Conservation (phyloP, 2,888 invertebrate genomes). For the Drosophila basisetae region DNA sequence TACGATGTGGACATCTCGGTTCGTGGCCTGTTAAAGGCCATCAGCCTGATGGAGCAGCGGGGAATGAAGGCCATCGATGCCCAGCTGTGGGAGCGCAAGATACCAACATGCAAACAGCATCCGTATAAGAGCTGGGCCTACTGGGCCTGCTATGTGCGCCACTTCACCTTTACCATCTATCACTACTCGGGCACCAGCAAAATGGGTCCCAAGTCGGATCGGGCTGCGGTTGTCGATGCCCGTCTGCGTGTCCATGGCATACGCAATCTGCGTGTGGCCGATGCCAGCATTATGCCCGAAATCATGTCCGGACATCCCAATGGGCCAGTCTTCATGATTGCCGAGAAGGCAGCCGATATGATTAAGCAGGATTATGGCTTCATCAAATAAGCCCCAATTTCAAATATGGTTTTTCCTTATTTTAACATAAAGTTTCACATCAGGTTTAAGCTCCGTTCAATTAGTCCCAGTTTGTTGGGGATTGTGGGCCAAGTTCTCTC, state of each 20-base stretch:
- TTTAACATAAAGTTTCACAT: constrained; percentile 28
- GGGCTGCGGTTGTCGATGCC: constrained; percentile 88
- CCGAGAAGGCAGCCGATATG: constrained; percentile 87
- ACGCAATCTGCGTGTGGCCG: constrained; percentile 86
- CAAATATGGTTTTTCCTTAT: not conserved
- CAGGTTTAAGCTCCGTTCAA: constrained; percentile 53
- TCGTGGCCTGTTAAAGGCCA: constrained; percentile 87
- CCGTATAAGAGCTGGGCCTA: constrained; percentile 87
- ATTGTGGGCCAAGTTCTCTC: not conserved
- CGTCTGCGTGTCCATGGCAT: constrained; percentile 86
- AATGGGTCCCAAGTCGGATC: constrained; percentile 88
- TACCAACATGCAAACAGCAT: constrained; percentile 87
- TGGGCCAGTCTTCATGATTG: constrained; percentile 87
- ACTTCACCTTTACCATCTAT: constrained; percentile 88
- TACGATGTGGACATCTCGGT: constrained; percentile 88
- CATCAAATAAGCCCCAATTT: constrained; percentile 60
- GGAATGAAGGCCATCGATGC: constrained; percentile 87
- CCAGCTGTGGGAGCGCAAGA: constrained; percentile 86
- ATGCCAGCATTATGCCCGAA: constrained; percentile 87
- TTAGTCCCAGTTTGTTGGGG: constrained; percentile 2
- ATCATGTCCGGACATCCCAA: constrained; percentile 87
- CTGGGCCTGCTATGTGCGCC: constrained; percentile 89
- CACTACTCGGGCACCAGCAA: constrained; percentile 89
- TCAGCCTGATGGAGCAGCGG: constrained; percentile 86
- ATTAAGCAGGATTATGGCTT: constrained; percentile 86